Conservation (phyloP, 2,113 vertebrate species). For the Bubalus kerabau region DNA sequence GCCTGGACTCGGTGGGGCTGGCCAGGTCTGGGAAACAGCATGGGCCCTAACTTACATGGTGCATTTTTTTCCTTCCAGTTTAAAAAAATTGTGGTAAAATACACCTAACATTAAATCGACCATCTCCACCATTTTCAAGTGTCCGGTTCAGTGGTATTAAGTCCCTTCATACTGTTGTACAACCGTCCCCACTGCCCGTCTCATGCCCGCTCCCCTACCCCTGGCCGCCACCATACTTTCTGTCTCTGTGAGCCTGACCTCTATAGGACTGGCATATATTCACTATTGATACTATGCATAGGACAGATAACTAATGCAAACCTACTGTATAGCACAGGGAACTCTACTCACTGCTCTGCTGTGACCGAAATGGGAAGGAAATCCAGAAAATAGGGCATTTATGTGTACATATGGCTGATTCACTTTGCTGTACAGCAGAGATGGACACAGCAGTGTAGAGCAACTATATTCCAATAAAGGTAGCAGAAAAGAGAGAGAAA, state of each 20-base stretch:
- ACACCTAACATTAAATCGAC: background rate
- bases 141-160: background rate
- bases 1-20: background rate
- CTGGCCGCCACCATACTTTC: background rate
- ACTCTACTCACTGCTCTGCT: background rate
- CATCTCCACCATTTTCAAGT: background rate
- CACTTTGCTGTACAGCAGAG: background rate
- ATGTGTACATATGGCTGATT: background rate
- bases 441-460: background rate
- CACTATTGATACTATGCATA: background rate
- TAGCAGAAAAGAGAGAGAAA: background rate
- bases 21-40: background rate
- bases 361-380: background rate
- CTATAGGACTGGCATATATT: background rate
- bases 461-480: background rate
- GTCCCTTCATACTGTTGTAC: background rate
- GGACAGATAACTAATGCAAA: background rate
- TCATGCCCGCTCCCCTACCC: accelerated
- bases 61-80: background rate
- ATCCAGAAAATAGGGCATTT: background rate
- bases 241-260: background rate
- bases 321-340: background rate
- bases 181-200: accelerated
- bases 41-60: background rate
- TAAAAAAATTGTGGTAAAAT: background rate